Percentiles rank a stretch among this genome's conserved stretches.
Evolutionary conservation across 2,888 invertebrate species (phyloP).

Genomic region (Athalia circularis): DNA sequence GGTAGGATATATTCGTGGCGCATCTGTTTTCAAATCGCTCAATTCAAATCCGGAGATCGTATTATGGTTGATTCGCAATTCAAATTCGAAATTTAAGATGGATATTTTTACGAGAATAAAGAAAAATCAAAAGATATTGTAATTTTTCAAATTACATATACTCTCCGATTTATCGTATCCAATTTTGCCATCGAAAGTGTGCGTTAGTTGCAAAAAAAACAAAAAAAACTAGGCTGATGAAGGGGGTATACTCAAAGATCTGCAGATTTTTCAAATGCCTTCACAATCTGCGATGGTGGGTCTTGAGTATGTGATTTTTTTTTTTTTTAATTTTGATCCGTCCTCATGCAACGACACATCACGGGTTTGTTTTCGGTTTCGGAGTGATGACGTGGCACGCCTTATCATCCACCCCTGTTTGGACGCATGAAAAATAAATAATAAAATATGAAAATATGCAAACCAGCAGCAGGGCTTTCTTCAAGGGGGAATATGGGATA

Average conservation of each 20-base stretch:
- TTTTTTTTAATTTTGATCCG: too few relatives aligned
- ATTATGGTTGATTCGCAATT: too few relatives aligned
- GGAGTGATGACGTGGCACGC: too few relatives aligned
- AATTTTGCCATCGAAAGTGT: background rate
- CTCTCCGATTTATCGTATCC: background rate
- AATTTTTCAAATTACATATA: background rate
- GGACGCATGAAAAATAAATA: conserved; percentile 4
- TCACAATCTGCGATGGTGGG: too few relatives aligned
- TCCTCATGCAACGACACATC: too few relatives aligned
- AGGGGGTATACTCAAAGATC: background rate
- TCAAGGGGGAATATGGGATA: conserved; percentile 24
- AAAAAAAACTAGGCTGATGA: background rate
- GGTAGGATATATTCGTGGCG: background rate
- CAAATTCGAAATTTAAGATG: too few relatives aligned
- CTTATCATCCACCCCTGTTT: too few relatives aligned
- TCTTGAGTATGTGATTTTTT: too few relatives aligned
- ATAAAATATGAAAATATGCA: conserved; percentile 5
- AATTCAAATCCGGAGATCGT: background rate
- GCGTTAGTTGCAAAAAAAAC: background rate
- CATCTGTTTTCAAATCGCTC: conserved; percentile 7
- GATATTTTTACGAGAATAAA: background rate
- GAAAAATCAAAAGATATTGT: background rate
- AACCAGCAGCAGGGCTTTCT: background rate
- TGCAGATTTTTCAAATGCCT: too few relatives aligned
- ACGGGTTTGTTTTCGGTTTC: too few relatives aligned